Evolutionary conservation across 1,140 invertebrate species (phyloP).

Genomic region (Himalopsyche phryganea): DNA sequence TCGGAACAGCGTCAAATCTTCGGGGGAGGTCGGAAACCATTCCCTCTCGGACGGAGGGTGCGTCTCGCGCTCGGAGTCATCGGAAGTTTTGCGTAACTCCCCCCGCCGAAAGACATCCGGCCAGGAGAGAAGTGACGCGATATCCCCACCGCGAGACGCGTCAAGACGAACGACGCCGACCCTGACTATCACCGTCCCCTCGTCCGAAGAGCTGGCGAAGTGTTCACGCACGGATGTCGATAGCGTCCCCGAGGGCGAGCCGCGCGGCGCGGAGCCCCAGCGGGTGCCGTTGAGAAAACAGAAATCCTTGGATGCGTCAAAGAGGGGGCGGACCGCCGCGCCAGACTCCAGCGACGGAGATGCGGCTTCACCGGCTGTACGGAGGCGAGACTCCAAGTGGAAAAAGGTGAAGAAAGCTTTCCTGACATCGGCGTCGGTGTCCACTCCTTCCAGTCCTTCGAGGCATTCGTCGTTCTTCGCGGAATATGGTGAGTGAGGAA

Average conservation of each 20-base stretch:
- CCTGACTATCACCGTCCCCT: conserved; percentile 58
- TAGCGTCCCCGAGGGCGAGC: neutral
- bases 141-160: neutral
- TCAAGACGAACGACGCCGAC: conserved; percentile 44
- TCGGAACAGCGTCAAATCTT: conserved; percentile 39
- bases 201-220: conserved; percentile 53
- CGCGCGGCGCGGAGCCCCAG: neutral
- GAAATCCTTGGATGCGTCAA: conserved; percentile 44
- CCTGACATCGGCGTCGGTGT: conserved; percentile 58
- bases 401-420: conserved; percentile 70
- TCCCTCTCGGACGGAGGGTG: conserved; percentile 53
- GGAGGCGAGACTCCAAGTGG: conserved; percentile 60
- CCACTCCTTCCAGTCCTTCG: conserved; percentile 66
- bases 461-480: conserved; percentile 60
- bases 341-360: conserved; percentile 44
- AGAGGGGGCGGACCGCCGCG: conserved; percentile 33
- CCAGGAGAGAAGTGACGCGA: conserved; percentile 14
- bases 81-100: conserved; percentile 16
- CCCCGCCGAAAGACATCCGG: conserved; percentile 35
- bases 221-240: neutral
- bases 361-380: conserved; percentile 37
- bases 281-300: conserved; percentile 49
- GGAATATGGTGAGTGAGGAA: conserved; percentile 49
- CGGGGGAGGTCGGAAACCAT: conserved; percentile 47
- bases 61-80: conserved; percentile 30